These are phyloP conservation scores for Aphidius gifuensis DNA, from an alignment of 1,140 invertebrate genomes.

Conservation along the genomic window DNA sequence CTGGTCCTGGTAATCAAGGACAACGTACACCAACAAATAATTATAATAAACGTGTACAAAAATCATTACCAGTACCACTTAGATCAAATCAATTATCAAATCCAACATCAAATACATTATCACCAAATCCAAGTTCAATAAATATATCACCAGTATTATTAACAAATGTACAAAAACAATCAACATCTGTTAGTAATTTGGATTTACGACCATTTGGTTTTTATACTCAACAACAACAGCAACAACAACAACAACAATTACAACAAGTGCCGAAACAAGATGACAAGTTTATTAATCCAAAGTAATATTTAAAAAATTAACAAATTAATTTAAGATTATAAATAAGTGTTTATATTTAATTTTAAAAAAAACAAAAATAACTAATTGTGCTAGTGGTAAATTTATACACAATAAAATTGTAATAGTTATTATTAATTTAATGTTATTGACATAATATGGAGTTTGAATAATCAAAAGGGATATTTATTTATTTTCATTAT, in stretches of 20 bases:
- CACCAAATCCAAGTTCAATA: conserved; percentile 17
- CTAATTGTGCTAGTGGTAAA: too few species aligned
- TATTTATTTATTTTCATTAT: too few species aligned
- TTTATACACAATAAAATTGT: too few species aligned
- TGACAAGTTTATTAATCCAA: too few species aligned
- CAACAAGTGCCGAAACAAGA: too few species aligned
- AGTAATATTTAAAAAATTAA: too few species aligned
- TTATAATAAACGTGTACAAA: conserved; percentile 42
- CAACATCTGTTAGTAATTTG: conserved; percentile 18
- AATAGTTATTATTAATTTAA: too few species aligned
- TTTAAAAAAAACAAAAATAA: too few species aligned
- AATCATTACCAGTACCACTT: conserved; percentile 50
- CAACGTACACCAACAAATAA: conserved; percentile 55
- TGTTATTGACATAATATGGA: too few species aligned
- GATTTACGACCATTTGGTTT: conserved; percentile 50
- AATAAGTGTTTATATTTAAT: too few species aligned
- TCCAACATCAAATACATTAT: conserved; percentile 30
- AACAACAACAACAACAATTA: conserved; percentile 6
- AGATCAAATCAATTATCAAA: conserved; percentile 38
- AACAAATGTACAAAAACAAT: conserved; percentile 2
- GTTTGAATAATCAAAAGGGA: too few species aligned
- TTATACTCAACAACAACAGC: conserved; percentile 43
- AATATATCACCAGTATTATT: conserved; percentile 2
- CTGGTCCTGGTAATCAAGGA: conserved; percentile 62
- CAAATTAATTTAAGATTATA: too few species aligned